A percentile compares a stretch with the other conserved stretches of the same genome.
Evolutionary conservation across 2,888 invertebrate genomes (phyloP).

Genomic region (Tetanocera ferruginea): DNA sequence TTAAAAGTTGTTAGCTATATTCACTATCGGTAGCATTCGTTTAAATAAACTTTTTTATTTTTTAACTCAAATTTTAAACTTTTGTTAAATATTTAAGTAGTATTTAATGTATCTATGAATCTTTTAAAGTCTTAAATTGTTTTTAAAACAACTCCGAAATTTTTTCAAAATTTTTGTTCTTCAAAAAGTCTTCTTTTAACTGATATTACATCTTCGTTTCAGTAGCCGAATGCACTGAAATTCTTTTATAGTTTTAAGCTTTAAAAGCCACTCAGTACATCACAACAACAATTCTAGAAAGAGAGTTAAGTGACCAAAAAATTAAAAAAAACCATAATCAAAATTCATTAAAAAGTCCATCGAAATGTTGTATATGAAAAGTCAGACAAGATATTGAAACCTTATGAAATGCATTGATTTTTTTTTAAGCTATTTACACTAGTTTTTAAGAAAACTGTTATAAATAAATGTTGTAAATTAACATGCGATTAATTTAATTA

Average conservation of each 20-base stretch:
- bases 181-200: no score
- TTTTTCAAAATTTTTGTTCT: neutral
- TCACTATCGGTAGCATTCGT: no score
- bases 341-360: neutral
- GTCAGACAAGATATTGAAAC: neutral
- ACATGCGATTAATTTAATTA: conserved; percentile 25
- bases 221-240: neutral
- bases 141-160: neutral
- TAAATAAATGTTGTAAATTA: conserved; percentile 60
- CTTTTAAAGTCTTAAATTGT: neutral
- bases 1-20: no score
- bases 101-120: neutral
- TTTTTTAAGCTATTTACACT: conserved; percentile 26
- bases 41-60: neutral
- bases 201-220: neutral
- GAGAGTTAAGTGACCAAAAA: neutral
- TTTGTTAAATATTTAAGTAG: conserved; percentile 34
- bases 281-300: conserved; percentile 1
- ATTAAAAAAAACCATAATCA: neutral
- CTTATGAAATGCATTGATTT: conserved; percentile 2
- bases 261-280: conserved; percentile 20
- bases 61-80: conserved; percentile 16
- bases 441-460: conserved; percentile 52
- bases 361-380: neutral
- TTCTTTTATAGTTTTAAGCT: neutral